These are phyloP conservation scores for Myotis brandtii DNA, from an alignment of 2,113 vertebrate species.

Conservation along the genomic window DNA sequence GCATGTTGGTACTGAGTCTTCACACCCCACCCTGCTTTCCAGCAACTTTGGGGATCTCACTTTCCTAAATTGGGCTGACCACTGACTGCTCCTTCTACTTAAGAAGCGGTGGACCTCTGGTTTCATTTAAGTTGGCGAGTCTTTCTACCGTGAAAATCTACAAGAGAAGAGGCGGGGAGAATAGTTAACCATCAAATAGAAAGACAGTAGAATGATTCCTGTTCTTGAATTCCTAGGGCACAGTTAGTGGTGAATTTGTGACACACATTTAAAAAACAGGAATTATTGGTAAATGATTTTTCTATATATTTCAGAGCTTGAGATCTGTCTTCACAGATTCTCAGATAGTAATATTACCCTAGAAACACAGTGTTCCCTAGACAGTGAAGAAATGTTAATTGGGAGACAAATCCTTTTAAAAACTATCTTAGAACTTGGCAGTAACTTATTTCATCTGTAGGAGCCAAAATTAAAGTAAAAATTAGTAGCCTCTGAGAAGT, in stretches of 20 bases:
- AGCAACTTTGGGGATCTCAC: background rate
- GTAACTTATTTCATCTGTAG: background rate
- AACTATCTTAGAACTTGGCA: background rate
- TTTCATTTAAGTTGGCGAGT: background rate
- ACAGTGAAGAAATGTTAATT: background rate
- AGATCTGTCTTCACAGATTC: background rate
- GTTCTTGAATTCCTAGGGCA: background rate
- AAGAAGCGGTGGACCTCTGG: background rate
- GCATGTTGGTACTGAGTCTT: background rate
- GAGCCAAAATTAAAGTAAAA: background rate
- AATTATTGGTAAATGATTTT: conserved; percentile 32
- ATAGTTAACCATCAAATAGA: background rate
- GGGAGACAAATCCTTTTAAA: background rate
- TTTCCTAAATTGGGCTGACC: background rate
- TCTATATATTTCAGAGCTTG: conserved; percentile 14
- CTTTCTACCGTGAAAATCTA: background rate
- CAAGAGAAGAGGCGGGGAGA: background rate
- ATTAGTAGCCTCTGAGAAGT: background rate
- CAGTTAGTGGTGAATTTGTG: background rate
- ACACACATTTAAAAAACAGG: background rate
- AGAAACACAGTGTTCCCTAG: background rate
- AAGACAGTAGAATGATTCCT: background rate
- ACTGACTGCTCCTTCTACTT: background rate
- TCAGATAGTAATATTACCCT: conserved; percentile 35
- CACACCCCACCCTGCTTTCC: background rate